phyloP scores from a whole-genome alignment of 2,888 invertebrate genomes.

The Drosophila dives region DNA sequence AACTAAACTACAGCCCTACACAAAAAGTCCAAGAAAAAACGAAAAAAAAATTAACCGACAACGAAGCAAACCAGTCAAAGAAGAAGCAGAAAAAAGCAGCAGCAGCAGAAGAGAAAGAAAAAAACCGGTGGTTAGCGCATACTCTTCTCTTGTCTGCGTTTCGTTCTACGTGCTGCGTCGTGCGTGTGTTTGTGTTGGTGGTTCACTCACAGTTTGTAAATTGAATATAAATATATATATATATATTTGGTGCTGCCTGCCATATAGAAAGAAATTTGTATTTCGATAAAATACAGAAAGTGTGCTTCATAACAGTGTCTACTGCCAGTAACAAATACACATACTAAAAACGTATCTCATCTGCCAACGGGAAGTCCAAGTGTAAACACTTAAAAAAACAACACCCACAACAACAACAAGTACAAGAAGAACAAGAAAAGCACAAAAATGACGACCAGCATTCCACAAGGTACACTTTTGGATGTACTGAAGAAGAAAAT shows the following conservation, averaged over 20 bases:
- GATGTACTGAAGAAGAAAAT: conserved; percentile 99
- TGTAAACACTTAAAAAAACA: conserved; percentile 67
- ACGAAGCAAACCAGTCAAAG: conserved; percentile 57
- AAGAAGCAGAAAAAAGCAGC: conserved; percentile 30
- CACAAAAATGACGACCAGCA: conserved; percentile 91
- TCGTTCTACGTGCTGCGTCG: conserved; percentile 58
- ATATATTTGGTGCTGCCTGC: conserved; percentile 56
- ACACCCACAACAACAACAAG: conserved; percentile 62
- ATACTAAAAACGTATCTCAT: conserved; percentile 30
- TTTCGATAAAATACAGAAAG: conserved; percentile 43
- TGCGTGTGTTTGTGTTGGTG: conserved; percentile 73
- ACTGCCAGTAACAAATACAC: conserved; percentile 28
- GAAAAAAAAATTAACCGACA: conserved; percentile 43
- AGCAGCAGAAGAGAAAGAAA: conserved; percentile 65
- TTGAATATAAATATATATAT: conserved; percentile 45
- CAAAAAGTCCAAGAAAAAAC: conserved; percentile 38
- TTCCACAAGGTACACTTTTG: conserved; percentile 96
- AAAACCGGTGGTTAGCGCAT: conserved; percentile 82
- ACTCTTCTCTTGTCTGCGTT: conserved; percentile 64
- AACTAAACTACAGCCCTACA: conserved; percentile 31
- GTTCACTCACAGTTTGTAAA: conserved; percentile 62
- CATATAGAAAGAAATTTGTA: conserved; percentile 58
- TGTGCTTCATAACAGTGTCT: conserved; percentile 57
- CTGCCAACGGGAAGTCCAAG: conserved; percentile 57
- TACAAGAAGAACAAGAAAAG: conserved; percentile 31